phyloP scores from a whole-genome alignment of 2,113 vertebrate species.

The Oceanodroma tethys region DNA sequence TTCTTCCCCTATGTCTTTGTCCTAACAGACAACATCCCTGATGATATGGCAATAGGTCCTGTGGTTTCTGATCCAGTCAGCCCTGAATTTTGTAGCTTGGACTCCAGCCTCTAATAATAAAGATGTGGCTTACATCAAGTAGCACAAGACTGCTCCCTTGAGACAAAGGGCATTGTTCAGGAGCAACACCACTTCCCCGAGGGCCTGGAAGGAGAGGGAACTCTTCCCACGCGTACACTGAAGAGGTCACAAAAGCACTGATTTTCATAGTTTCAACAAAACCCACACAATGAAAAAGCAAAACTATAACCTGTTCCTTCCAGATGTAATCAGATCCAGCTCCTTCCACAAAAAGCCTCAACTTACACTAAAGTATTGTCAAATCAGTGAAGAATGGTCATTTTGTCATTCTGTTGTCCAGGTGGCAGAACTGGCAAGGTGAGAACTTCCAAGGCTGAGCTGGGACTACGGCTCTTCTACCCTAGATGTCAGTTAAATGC shows the following conservation, averaged over 20 bases:
- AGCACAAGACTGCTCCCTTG: accelerated
- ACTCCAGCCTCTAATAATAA: neutral
- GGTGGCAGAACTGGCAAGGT: neutral
- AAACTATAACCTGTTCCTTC: neutral
- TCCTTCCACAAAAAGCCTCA: neutral
- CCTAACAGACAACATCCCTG: neutral
- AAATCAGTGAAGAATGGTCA: neutral
- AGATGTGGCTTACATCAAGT: neutral
- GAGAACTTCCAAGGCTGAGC: neutral
- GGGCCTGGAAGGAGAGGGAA: neutral
- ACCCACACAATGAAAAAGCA: neutral
- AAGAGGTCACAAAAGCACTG: neutral
- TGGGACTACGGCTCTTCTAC: neutral
- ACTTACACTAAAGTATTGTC: neutral
- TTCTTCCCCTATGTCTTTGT: neutral
- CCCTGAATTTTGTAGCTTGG: neutral
- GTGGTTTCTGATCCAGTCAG: neutral
- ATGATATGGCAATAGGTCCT: neutral
- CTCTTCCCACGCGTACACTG: neutral
- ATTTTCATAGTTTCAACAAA: neutral
- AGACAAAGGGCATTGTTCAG: neutral
- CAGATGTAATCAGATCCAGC: neutral
- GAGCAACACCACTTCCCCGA: neutral
- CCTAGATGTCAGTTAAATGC: neutral
- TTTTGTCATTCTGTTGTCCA: neutral